These are phyloP conservation scores for Amblyteles armatorius DNA, from an alignment of 2,888 invertebrate species.

Conservation along the genomic window DNA sequence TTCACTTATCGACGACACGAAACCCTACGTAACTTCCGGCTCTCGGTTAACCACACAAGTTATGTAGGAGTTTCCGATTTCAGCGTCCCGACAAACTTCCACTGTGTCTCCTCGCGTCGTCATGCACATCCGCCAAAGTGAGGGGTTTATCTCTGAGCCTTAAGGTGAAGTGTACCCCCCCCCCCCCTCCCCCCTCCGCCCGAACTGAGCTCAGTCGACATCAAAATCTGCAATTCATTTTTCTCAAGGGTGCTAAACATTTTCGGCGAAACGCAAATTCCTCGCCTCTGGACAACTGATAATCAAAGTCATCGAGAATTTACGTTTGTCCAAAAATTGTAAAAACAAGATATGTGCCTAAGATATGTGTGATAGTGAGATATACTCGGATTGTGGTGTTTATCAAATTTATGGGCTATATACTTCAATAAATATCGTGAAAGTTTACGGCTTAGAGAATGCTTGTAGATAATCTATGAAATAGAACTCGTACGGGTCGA, in stretches of 20 bases:
- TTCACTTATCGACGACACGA: conserved; percentile 13
- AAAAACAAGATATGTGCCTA: neutral
- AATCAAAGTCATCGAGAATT: conserved; percentile 6
- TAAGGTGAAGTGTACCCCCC: neutral
- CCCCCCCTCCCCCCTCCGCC: neutral
- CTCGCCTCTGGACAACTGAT: neutral
- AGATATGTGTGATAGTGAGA: too few species aligned
- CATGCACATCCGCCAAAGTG: neutral
- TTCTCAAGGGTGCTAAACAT: too few species aligned
- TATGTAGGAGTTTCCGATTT: conserved; percentile 1
- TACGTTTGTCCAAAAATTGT: neutral
- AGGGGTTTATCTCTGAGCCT: conserved; percentile 8
- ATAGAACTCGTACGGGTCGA: neutral
- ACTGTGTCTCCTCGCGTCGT: neutral
- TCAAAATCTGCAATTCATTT: neutral
- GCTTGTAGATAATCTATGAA: conserved; percentile 14
- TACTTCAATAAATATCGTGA: conserved; percentile 7
- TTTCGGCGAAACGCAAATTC: too few species aligned
- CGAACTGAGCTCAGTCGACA: neutral
- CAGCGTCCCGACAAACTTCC: conserved; percentile 13
- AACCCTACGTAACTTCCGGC: conserved; percentile 7
- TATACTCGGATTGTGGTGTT: neutral
- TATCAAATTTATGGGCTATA: neutral
- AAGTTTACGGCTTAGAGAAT: conserved; percentile 26
- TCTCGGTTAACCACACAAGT: neutral